These are phyloP conservation scores for Vidua macroura DNA, from an alignment of 2,113 vertebrate genomes.

Conservation along the genomic window DNA sequence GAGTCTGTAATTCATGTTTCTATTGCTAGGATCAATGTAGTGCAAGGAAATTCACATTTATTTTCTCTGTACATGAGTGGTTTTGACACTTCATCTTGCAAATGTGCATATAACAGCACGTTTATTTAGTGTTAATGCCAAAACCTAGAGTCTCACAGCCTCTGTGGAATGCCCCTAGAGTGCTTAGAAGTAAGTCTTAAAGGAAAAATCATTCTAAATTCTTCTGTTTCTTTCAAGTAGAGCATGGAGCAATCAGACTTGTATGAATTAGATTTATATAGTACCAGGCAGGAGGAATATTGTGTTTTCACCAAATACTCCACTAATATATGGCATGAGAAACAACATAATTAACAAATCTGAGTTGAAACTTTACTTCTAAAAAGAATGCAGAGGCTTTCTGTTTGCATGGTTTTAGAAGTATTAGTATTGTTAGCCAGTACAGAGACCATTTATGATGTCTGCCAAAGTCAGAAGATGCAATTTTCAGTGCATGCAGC, in stretches of 20 bases:
- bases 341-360: neutral
- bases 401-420: neutral
- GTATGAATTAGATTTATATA: neutral
- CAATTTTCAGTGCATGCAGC: neutral
- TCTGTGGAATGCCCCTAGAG: neutral
- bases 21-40: neutral
- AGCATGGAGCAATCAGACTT: neutral
- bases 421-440: neutral
- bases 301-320: neutral
- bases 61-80: neutral
- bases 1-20: neutral
- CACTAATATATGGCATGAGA: neutral
- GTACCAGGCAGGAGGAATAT: neutral
- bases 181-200: neutral
- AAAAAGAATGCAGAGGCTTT: neutral
- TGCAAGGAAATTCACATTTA: neutral
- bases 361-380: neutral
- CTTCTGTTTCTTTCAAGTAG: neutral
- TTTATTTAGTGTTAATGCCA: slow-evolving; percentile 38
- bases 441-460: neutral
- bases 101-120: neutral
- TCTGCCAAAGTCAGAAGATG: neutral
- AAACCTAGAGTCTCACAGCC: neutral
- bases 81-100: slow-evolving; percentile 5
- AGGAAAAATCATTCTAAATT: slow-evolving; percentile 7